phyloP scores from a whole-genome alignment of 2,888 invertebrate genomes.

The Agrotis exclamationis region DNA sequence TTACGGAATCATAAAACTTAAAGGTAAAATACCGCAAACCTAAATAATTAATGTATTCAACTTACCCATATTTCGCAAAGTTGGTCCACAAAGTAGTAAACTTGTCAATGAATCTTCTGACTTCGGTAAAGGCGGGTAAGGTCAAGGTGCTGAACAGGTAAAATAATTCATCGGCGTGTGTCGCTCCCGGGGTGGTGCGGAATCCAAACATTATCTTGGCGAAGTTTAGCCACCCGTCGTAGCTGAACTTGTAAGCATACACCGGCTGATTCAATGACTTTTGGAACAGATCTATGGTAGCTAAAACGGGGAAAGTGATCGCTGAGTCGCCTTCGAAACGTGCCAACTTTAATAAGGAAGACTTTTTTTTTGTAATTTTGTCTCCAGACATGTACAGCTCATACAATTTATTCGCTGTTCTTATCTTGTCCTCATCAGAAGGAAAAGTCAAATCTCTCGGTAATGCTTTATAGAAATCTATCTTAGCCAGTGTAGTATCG shows the following conservation, averaged over 20 bases:
- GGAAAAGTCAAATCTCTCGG: conserved; percentile 81
- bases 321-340: conserved; percentile 82
- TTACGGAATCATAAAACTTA: conserved; percentile 6
- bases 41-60: conserved; percentile 24
- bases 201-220: conserved; percentile 78
- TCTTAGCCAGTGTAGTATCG: conserved; percentile 76
- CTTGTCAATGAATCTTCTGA: conserved; percentile 59
- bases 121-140: conserved; percentile 55
- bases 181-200: conserved; percentile 78
- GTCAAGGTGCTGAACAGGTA: conserved; percentile 81
- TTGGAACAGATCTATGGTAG: conserved; percentile 76
- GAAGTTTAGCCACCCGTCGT: conserved; percentile 83
- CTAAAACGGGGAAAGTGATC: conserved; percentile 79
- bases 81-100: conserved; percentile 85
- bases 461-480: conserved; percentile 77
- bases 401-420: conserved; percentile 74
- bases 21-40: background rate
- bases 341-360: conserved; percentile 75
- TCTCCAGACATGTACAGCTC: conserved; percentile 85
- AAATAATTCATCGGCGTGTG: conserved; percentile 87
- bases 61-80: conserved; percentile 85
- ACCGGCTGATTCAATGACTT: conserved; percentile 73
- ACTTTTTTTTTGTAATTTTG: conserved; percentile 76
- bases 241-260: conserved; percentile 80
- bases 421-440: conserved; percentile 69